These are phyloP conservation scores for Montipora foliosa DNA, from an alignment of 64 coral and sea anemone genomes.

Conservation along the genomic window DNA sequence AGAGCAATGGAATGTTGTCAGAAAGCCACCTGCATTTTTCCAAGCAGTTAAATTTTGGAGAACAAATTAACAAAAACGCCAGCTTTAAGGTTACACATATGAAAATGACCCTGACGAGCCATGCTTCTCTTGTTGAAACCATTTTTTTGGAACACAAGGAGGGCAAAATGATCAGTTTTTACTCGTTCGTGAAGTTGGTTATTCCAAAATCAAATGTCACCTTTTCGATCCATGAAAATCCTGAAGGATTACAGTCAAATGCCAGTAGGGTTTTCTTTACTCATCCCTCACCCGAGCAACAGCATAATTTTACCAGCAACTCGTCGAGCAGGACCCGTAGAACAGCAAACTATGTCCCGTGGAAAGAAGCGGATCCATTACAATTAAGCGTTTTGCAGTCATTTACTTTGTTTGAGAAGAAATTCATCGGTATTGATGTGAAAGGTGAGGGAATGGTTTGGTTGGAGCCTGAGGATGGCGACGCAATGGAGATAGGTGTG, in stretches of 20 bases:
- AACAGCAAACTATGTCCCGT: not conserved
- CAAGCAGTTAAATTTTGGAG: slow-evolving; percentile 47
- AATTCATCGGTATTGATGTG: slow-evolving; percentile 3
- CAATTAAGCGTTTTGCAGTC: not conserved
- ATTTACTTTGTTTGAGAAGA: slow-evolving; percentile 41
- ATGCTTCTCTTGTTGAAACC: not conserved
- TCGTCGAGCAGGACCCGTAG: slow-evolving; percentile 1
- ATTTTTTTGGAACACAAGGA: not conserved
- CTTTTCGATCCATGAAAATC: not conserved
- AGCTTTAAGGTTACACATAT: slow-evolving; percentile 7
- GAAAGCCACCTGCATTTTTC: not conserved
- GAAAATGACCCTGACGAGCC: slow-evolving; percentile 21
- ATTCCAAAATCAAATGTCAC: not conserved
- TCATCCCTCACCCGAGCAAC: not conserved
- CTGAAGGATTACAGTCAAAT: not conserved
- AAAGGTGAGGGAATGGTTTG: not conserved
- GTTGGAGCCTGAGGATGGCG: too few species aligned
- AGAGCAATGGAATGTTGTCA: slow-evolving; percentile 14
- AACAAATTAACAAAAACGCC: slow-evolving; percentile 34
- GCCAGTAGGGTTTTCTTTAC: not conserved
- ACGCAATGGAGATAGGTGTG: too few species aligned
- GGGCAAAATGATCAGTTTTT: not conserved
- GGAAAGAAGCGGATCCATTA: not conserved
- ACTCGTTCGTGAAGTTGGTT: slow-evolving; percentile 41
- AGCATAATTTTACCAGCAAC: not conserved